A percentile compares a stretch with the other conserved stretches of the same genome.
Evolutionary conservation across 1,140 invertebrate genomes (phyloP).

Genomic region (Caenorhabditis brenneri): DNA sequence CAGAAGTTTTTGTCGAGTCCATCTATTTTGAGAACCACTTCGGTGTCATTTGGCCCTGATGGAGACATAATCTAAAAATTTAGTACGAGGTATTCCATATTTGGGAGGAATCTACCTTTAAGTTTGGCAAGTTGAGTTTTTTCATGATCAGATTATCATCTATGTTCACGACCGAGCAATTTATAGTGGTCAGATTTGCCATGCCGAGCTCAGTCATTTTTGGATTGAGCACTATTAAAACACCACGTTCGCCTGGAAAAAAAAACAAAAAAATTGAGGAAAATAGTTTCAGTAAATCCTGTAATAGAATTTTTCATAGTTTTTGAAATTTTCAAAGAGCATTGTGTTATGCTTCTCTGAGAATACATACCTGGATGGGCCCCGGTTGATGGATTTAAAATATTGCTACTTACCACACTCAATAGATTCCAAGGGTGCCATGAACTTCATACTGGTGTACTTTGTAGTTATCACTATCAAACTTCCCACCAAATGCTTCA

Average conservation of each 20-base stretch:
- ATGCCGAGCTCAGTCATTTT: background rate
- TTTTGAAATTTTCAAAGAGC: too few species aligned
- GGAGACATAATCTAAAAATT: background rate
- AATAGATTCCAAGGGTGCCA: background rate
- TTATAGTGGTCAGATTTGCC: background rate
- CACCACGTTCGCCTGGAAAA: background rate
- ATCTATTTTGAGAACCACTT: background rate
- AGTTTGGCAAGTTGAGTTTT: background rate
- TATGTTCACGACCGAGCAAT: background rate
- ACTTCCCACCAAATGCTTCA: conserved; percentile 1
- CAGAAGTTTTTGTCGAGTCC: background rate
- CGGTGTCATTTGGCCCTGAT: background rate
- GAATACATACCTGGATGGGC: too few species aligned
- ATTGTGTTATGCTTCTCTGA: too few species aligned
- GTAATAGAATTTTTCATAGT: too few species aligned
- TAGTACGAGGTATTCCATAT: background rate
- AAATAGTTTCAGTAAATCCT: too few species aligned
- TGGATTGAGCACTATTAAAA: background rate
- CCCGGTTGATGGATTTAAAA: too few species aligned
- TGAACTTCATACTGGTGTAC: background rate
- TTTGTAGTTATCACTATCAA: background rate
- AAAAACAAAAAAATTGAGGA: too few species aligned
- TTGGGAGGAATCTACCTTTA: background rate
- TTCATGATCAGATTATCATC: background rate
- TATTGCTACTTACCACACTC: background rate